Conservation (phyloP, 2,113 vertebrate genomes). For the Cheilinus undulatus region DNA sequence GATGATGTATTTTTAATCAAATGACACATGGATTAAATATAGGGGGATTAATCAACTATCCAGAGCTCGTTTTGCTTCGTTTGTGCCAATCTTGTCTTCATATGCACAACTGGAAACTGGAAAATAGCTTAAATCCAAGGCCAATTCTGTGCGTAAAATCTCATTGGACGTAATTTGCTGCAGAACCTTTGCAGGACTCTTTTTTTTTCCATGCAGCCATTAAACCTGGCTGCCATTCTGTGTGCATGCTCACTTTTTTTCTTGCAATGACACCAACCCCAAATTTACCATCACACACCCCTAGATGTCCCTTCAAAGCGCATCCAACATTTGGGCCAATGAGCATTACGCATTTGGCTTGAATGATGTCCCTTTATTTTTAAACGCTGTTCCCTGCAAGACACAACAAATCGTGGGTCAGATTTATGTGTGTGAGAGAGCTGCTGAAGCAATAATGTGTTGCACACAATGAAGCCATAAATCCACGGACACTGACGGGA, state of each 20-base stretch:
- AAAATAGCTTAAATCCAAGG: no score
- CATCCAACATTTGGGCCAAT: neutral
- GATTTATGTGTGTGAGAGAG: constrained; percentile 4
- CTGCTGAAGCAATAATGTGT: constrained; percentile 41
- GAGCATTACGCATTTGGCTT: neutral
- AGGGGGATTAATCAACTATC: no score
- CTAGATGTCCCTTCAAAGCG: neutral
- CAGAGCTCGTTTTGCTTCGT: no score
- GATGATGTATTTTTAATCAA: no score
- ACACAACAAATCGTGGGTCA: constrained; percentile 2
- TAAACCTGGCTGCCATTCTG: neutral
- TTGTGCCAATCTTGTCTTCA: no score
- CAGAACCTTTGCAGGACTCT: neutral
- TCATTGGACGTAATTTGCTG: constrained; percentile 1
- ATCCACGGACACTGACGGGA: constrained; percentile 45
- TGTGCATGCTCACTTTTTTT: neutral
- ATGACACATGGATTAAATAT: no score
- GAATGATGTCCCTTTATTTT: neutral
- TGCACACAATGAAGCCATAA: constrained; percentile 52
- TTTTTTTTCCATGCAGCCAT: neutral
- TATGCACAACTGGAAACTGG: no score
- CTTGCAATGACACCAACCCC: neutral
- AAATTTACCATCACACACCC: neutral
- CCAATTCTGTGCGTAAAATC: no score
- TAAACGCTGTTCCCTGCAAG: constrained; percentile 5